phyloP scores from a whole-genome alignment of 2,113 vertebrate genomes.

The Peromyscus californicus region DNA sequence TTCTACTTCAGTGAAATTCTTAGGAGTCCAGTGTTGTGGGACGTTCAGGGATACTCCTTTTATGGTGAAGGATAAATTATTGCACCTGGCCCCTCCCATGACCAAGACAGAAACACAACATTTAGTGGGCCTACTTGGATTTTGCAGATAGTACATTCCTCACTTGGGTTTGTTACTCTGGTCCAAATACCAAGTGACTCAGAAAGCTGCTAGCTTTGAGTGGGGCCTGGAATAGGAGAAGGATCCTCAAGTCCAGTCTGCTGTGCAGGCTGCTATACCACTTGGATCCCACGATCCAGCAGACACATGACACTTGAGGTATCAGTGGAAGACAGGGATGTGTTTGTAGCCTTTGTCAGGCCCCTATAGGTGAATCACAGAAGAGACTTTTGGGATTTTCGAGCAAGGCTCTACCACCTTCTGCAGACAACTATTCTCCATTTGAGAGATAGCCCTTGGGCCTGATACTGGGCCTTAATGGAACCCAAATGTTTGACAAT shows the following conservation, averaged over 20 bases:
- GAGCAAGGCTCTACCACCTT: not conserved
- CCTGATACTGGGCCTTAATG: not conserved
- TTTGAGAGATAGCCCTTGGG: not conserved
- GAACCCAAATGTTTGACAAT: not conserved
- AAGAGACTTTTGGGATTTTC: not conserved
- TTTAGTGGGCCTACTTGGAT: not conserved
- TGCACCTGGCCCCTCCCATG: accelerated
- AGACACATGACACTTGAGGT: not conserved
- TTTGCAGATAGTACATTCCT: not conserved
- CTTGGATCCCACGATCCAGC: not conserved
- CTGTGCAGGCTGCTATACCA: not conserved
- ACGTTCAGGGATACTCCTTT: not conserved
- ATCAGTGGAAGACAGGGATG: not conserved
- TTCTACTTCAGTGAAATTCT: not conserved
- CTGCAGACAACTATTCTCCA: not conserved
- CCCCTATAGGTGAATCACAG: not conserved
- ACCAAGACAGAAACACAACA: not conserved
- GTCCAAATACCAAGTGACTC: not conserved
- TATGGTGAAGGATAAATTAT: not conserved
- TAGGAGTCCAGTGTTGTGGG: not conserved
- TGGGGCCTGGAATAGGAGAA: not conserved
- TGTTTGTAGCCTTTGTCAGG: not conserved
- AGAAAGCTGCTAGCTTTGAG: not conserved
- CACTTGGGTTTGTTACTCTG: not conserved
- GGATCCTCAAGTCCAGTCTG: not conserved